Percentiles rank a stretch among this genome's conserved stretches.
Conservation (phyloP, 2,888 invertebrate species). For the Leucophenga maculata region DNA sequence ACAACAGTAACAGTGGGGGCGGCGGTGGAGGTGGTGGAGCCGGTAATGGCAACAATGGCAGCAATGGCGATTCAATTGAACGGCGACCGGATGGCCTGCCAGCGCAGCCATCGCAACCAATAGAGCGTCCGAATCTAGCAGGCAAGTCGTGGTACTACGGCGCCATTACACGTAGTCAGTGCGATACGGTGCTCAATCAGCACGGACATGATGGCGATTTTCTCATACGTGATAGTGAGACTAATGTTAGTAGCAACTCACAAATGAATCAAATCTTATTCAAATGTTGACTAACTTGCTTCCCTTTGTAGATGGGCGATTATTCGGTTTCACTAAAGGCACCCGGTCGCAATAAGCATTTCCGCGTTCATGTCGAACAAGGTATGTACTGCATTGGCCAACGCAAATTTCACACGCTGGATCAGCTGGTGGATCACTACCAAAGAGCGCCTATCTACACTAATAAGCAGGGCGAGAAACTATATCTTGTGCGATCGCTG, state of each 20-base stretch:
- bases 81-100: constrained; percentile 72
- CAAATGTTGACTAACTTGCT: constrained; percentile 35
- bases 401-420: constrained; percentile 95
- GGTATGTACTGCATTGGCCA: constrained; percentile 97
- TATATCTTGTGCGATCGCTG: constrained; percentile 95
- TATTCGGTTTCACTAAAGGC: constrained; percentile 98
- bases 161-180: constrained; percentile 93
- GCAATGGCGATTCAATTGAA: constrained; percentile 74
- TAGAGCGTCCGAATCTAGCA: constrained; percentile 80
- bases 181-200: constrained; percentile 95
- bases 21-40: constrained; percentile 67
- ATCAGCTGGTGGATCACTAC: constrained; percentile 98
- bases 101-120: constrained; percentile 67
- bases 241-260: constrained; percentile 84
- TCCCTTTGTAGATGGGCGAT: constrained; percentile 90
- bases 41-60: constrained; percentile 65
- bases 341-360: constrained; percentile 98
- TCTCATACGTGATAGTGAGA: constrained; percentile 98
- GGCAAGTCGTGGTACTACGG: constrained; percentile 98
- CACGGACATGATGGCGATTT: constrained; percentile 98
- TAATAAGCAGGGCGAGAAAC: constrained; percentile 96
- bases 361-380: constrained; percentile 96
- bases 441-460: constrained; percentile 99
- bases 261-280: not conserved
- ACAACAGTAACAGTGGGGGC: constrained; percentile 68